Conservation (phyloP, 2,797 vertebrate genomes). For the Acrocephalus scirpaceus region DNA sequence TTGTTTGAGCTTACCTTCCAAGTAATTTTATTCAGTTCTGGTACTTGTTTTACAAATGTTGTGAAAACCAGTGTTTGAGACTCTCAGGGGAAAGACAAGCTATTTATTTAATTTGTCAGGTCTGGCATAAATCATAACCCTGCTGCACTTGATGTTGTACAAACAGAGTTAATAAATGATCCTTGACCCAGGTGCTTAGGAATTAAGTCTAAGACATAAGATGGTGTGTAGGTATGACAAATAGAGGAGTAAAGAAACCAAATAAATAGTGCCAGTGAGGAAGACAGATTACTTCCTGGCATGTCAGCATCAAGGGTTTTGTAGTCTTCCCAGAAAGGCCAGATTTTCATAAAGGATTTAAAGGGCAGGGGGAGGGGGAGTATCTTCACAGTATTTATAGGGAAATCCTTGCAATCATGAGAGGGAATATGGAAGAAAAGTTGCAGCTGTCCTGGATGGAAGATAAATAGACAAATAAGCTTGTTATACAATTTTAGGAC, state of each 20-base stretch:
- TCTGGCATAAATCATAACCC: slow-evolving; percentile 31
- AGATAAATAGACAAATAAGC: background rate
- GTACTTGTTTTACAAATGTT: background rate
- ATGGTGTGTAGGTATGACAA: background rate
- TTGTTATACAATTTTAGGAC: background rate
- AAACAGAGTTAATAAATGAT: slow-evolving; percentile 45
- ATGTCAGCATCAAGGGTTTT: background rate
- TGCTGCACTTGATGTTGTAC: slow-evolving; percentile 1
- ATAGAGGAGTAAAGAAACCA: background rate
- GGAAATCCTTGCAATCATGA: background rate
- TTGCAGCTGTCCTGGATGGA: background rate
- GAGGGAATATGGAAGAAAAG: background rate
- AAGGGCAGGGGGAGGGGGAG: background rate
- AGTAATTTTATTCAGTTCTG: background rate
- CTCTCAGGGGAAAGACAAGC: background rate
- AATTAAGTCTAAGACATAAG: slow-evolving; percentile 6
- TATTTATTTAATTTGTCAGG: slow-evolving; percentile 43
- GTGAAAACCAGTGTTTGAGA: background rate
- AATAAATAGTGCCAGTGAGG: background rate
- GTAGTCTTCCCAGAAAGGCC: background rate
- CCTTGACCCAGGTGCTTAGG: background rate
- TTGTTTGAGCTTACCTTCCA: background rate
- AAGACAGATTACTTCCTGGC: background rate
- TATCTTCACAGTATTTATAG: background rate
- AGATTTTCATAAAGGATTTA: background rate